Conservation (phyloP, 2,888 invertebrate genomes). For the Diarsia rubi region DNA sequence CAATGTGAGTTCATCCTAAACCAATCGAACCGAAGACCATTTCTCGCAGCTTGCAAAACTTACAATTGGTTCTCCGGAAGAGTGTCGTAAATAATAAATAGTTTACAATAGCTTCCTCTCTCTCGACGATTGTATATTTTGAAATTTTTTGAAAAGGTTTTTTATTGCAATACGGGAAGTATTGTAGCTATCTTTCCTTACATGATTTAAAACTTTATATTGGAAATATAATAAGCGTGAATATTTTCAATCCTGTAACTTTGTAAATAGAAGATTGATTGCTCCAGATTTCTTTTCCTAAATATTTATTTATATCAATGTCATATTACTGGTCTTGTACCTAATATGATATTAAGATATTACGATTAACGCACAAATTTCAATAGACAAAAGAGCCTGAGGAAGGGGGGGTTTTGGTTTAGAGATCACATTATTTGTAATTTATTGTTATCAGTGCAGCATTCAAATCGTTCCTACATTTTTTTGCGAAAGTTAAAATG, state of each 20-base stretch:
- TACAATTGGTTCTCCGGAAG: conserved; percentile 50
- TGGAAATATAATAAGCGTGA: conserved; percentile 16
- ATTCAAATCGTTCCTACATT: neutral
- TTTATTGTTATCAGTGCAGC: neutral
- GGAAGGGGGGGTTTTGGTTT: neutral
- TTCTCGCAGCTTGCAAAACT: conserved; percentile 48
- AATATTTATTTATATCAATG: neutral
- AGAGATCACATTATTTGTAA: neutral
- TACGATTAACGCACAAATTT: neutral
- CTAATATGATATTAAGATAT: too few species aligned
- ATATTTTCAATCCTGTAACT: neutral
- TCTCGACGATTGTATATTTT: conserved; percentile 51
- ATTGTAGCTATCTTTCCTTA: conserved; percentile 27
- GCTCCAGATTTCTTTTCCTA: neutral
- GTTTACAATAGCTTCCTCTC: conserved; percentile 49
- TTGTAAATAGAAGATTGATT: neutral
- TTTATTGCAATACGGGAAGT: conserved; percentile 30
- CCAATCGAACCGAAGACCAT: conserved; percentile 25
- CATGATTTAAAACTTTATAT: conserved; percentile 26
- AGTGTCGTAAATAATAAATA: conserved; percentile 63
- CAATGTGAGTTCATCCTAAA: conserved; percentile 33
- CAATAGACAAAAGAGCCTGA: neutral
- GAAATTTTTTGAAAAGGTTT: conserved; percentile 44
- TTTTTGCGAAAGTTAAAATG: conserved; percentile 4
- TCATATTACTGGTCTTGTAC: neutral